Evolutionary conservation across 2,113 vertebrate genomes (phyloP).

Genomic region (Machaerirhynchus nigripectus): DNA sequence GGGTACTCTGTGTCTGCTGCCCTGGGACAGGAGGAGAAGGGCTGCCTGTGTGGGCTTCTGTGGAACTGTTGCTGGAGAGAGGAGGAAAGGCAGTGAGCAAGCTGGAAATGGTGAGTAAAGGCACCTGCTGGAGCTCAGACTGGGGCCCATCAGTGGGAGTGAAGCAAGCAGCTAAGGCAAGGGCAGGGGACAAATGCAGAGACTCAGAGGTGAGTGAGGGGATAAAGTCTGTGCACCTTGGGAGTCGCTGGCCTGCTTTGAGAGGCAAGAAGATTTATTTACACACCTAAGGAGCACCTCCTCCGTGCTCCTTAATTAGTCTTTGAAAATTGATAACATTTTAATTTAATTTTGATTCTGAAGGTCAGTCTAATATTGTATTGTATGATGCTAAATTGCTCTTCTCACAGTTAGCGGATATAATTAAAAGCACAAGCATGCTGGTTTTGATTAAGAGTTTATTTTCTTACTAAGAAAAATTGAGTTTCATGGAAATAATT

Average conservation of each 20-base stretch:
- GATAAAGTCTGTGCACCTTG: background rate
- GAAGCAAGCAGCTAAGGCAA: background rate
- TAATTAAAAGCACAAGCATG: constrained; percentile 9
- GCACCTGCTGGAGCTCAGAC: background rate
- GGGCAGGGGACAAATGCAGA: background rate
- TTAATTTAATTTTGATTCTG: constrained; percentile 34
- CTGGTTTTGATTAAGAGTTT: constrained; percentile 16
- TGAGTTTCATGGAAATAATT: background rate
- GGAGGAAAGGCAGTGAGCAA: background rate
- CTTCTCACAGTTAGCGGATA: constrained; percentile 28
- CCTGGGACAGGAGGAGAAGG: background rate
- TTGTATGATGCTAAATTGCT: constrained; percentile 30
- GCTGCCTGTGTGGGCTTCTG: background rate
- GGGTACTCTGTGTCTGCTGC: background rate
- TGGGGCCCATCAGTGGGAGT: fast-evolving
- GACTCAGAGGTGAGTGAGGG: background rate
- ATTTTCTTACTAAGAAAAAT: constrained; percentile 43
- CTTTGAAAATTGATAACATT: constrained; percentile 17
- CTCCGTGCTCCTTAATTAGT: background rate
- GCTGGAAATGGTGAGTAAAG: background rate
- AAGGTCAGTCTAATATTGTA: constrained; percentile 38
- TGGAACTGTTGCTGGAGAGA: background rate
- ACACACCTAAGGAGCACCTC: background rate
- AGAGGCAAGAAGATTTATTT: background rate
- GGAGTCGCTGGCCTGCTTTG: background rate